phyloP scores from a whole-genome alignment of 2,888 invertebrate genomes.

The Ryuthela nishihirai region DNA sequence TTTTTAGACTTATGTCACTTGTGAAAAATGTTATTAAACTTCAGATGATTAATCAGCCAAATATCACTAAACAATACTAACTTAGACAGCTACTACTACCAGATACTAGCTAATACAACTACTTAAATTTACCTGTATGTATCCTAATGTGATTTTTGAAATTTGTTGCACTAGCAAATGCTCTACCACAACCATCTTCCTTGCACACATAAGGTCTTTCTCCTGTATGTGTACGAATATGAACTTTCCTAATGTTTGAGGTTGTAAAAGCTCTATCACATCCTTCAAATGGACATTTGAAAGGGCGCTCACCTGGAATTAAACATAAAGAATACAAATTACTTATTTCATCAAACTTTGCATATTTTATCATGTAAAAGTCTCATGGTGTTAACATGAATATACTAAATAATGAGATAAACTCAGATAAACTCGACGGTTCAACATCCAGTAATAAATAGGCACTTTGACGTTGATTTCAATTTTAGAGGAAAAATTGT shows the following conservation, averaged over 20 bases:
- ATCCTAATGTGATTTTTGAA: conserved; percentile 66
- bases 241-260: conserved; percentile 64
- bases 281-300: conserved; percentile 55
- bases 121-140: conserved; percentile 57
- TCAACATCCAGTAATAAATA: too few relatives aligned
- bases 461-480: too few relatives aligned
- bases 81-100: background rate
- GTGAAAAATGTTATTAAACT: background rate
- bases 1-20: background rate
- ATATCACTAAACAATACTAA: background rate
- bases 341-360: background rate
- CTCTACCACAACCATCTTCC: conserved; percentile 59
- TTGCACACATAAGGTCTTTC: conserved; percentile 63
- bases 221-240: conserved; percentile 65
- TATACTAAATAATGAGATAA: background rate
- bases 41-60: background rate
- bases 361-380: too few relatives aligned
- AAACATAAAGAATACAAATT: too few relatives aligned
- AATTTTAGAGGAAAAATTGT: too few relatives aligned
- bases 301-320: conserved; percentile 52
- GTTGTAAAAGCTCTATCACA: conserved; percentile 65
- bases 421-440: too few relatives aligned
- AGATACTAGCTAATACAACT: background rate
- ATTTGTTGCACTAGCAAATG: conserved; percentile 65
- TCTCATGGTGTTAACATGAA: background rate